Conservation (phyloP, 1,140 invertebrate species). For the Danaus melanippus region DNA sequence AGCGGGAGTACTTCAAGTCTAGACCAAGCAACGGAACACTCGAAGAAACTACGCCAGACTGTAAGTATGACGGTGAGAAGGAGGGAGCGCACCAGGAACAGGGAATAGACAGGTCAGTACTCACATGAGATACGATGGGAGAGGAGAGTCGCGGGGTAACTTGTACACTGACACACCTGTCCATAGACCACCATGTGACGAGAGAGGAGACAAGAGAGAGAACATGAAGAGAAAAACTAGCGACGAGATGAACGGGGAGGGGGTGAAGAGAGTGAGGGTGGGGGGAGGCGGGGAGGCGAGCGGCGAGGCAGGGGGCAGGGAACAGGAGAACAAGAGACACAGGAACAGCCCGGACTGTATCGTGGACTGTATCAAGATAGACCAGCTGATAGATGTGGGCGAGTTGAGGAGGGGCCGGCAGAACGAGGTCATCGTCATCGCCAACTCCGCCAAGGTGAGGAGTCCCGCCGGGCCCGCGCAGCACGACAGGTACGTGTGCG, state of each 20-base stretch:
- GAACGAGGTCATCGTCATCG: constrained; percentile 16
- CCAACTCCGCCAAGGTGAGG: constrained; percentile 2
- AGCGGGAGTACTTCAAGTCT: constrained; percentile 21
- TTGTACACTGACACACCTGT: too few relatives aligned
- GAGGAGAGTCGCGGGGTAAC: too few relatives aligned
- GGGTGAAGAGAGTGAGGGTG: neutral
- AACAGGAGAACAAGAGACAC: neutral
- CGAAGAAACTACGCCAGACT: too few relatives aligned
- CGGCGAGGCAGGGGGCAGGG: neutral
- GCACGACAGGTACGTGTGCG: constrained; percentile 1
- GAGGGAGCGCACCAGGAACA: too few relatives aligned
- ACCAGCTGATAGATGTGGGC: constrained; percentile 4
- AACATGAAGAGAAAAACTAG: too few relatives aligned
- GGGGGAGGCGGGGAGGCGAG: constrained; percentile 3
- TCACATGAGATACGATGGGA: too few relatives aligned
- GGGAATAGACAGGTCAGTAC: too few relatives aligned
- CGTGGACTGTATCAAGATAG: constrained; percentile 13
- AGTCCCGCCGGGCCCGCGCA: neutral
- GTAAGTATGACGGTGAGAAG: too few relatives aligned
- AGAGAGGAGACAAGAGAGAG: too few relatives aligned
- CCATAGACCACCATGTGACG: too few relatives aligned
- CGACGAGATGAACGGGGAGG: neutral
- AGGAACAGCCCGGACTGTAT: constrained; percentile 1
- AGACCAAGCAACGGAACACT: too few relatives aligned
- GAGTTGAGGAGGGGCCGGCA: constrained; percentile 8